phyloP scores from a whole-genome alignment of 2,888 invertebrate species.

The Mesoligia furuncula region DNA sequence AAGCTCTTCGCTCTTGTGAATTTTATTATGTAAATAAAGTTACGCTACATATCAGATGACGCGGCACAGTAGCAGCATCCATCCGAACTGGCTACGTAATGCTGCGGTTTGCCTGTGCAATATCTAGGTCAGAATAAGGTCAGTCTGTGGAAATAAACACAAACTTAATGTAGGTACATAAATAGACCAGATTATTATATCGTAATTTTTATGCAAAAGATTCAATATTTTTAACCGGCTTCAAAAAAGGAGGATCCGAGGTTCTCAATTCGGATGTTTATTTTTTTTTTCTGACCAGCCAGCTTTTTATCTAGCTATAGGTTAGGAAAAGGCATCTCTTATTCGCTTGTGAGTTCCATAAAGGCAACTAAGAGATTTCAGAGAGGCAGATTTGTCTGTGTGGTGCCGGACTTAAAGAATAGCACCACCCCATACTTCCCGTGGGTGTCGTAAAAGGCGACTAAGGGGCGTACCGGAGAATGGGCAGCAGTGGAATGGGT shows the following conservation, averaged over 20 bases:
- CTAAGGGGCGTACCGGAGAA: too few relatives aligned
- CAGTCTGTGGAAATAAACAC: slow-evolving; percentile 1
- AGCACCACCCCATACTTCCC: too few relatives aligned
- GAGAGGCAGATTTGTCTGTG: too few relatives aligned
- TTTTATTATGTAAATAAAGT: slow-evolving; percentile 35
- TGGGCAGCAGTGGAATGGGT: too few relatives aligned
- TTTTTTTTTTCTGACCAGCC: not conserved
- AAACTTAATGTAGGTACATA: not conserved
- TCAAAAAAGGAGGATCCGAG: too few relatives aligned
- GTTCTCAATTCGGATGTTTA: too few relatives aligned
- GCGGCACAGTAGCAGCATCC: slow-evolving; percentile 26
- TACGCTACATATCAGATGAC: slow-evolving; percentile 25
- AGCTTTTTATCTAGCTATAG: not conserved
- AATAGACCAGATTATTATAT: not conserved
- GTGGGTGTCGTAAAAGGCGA: too few relatives aligned
- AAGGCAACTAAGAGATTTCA: not conserved
- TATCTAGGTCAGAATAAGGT: slow-evolving; percentile 40
- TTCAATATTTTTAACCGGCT: too few relatives aligned
- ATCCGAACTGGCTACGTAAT: slow-evolving; percentile 22
- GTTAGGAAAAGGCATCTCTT: not conserved
- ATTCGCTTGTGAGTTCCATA: not conserved
- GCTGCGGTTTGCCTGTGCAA: slow-evolving; percentile 25
- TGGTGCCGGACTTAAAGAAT: too few relatives aligned
- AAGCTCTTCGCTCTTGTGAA: not conserved
- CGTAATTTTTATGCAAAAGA: not conserved